Evolutionary conservation across 2,113 vertebrate genomes (phyloP), one percentile per base, ranked within the genome.

Genomic region (Neogobius melanostomus): DNA sequence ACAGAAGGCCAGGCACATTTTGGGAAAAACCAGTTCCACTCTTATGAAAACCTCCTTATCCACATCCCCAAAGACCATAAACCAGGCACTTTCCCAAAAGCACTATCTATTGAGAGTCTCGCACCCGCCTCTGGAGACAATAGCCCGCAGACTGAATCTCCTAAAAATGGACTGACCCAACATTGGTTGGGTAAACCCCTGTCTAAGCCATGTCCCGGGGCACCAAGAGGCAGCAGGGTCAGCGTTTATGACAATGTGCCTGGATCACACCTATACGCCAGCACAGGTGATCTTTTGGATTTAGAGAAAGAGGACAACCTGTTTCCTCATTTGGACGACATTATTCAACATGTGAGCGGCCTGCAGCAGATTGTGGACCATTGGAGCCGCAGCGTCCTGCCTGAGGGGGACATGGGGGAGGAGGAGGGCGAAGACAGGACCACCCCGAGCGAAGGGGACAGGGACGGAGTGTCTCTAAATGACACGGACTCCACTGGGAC

Each of bases 31-130:
- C 95, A 94, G 47, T 99, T 97, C 75, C 95, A 88, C 68, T 99
- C 98, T 7, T 96, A 97, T 60, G 96, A 99, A 84, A 93, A 95
- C 83, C 83, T 98, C 78, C 92, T 99, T 57, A 94, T 99, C 42
- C 95, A 96, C 82, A 88, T 99, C 81, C 98, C 98, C 65, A 97
- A 97, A 89, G 96, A 99, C 84, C 97, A 99, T 82, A 99, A 98
- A 76, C 98, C 97, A 0, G 98, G 97, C 12, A 99, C 98, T 5
- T 99, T 99, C 84, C 98, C 98, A 47, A 98, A 98, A 90, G 97
- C 98, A 0, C 92, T 99, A 15, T 99, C 98, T 15, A 97, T 98
- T 1, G 98, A 99, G 88, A 98, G 97, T 80, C 94, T 99, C 45
- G 93, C 92, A 0, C 93, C 95, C 62, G 95, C 93, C 57, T 90